Base-by-base conservation (phyloP, 1,140 invertebrate genomes). In the Saccostrea echinata region DNA sequence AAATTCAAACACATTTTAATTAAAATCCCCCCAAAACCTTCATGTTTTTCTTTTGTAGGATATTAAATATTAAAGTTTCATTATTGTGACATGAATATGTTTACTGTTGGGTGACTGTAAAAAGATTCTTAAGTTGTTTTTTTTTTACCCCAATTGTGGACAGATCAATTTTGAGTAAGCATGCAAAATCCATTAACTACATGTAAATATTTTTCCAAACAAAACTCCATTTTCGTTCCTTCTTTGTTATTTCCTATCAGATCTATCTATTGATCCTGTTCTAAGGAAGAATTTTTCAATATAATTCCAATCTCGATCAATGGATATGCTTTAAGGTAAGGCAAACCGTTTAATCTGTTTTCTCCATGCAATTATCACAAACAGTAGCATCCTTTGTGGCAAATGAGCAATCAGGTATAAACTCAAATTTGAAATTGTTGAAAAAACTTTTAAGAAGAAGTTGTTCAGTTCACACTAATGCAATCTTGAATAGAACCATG, bases 121-220 rank as follows among this genome's bases (percentile, higher is more conserved):
- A 76, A 30, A 76, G 24, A 30, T 76, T 30, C 68, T 76, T 27
- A 76, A 33, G 68, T 24, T 18, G 55, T n/a, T 61, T 76, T 76
- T 30, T 21, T 64, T 61, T 16, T 9, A 4, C 24, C 24, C 57
- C 27, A 33, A 76, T 76, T 11, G 24, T 76, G 68, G 21, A 76
- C 68, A 33, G 27, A 76, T 76, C 68, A 76, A 16, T 30, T 16
- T 76, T 76, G 68, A 18, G 68, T 3, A 76, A 71, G 27, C 24
- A 76, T 76, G 27, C 68, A 30, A 76, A 76, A 76, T 76, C 68
- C 68, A 76, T 76, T 76, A 76, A 76, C 24, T 30, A 30, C 68
- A 76, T 76, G 27, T 27, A 76, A 76, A 30, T 33, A 76, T 30
- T 76, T 30, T 76, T 27, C 68, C 30, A 33, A 76, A 16, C 13